These are phyloP conservation scores for Siniperca knerii DNA, from an alignment of 2,113 vertebrate species.

Conservation along the genomic window DNA sequence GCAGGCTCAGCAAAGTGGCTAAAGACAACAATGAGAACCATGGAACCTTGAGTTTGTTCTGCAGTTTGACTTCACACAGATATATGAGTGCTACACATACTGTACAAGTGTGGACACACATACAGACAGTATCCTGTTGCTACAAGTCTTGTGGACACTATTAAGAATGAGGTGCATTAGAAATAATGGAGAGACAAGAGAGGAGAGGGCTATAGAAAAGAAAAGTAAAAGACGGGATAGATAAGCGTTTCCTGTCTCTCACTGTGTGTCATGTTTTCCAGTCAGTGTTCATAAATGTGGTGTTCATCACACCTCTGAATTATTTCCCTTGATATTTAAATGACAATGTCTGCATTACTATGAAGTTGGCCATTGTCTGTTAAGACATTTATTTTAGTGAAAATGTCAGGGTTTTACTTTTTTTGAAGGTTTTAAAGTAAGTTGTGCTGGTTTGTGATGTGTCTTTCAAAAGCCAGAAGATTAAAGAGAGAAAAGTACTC, in stretches of 20 bases:
- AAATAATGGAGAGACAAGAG: neutral
- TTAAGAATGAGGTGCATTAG: neutral
- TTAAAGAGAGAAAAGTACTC: neutral
- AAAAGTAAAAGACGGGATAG: neutral
- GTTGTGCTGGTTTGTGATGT: neutral
- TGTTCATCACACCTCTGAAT: neutral
- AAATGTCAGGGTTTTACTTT: neutral
- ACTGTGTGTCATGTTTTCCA: neutral
- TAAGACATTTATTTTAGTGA: neutral
- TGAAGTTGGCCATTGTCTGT: neutral
- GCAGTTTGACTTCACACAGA: conserved; percentile 23
- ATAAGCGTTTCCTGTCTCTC: neutral
- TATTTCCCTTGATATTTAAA: neutral
- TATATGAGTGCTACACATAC: conserved; percentile 12
- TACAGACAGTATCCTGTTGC: neutral
- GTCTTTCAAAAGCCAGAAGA: neutral
- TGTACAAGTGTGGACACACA: neutral
- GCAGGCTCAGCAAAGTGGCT: neutral
- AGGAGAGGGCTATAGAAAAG: neutral
- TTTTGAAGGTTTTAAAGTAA: neutral
- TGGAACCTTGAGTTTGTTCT: neutral
- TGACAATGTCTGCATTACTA: neutral
- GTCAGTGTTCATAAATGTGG: neutral
- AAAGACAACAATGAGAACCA: neutral
- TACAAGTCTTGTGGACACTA: neutral